Evolutionary conservation across 2,888 invertebrate genomes (phyloP), one percentile per base, ranked within the genome.

Genomic region (Drosophila acutilabella): DNA sequence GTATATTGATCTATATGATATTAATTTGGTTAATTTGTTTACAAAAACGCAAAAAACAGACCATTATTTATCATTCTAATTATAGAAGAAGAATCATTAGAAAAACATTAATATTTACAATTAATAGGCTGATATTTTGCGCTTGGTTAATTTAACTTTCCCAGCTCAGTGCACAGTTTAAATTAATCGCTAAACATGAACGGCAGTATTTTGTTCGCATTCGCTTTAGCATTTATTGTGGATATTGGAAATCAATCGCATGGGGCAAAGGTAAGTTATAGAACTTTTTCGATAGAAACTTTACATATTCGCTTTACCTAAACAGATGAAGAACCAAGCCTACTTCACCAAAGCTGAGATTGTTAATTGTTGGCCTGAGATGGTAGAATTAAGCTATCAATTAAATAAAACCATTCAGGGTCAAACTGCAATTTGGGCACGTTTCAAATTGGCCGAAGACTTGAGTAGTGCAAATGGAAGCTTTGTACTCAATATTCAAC

Each of bases 271-370:
- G 53, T 30, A 1, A 18, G 52, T 26, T 50, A 30, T 8, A 8
- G 7, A 30, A 30, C 8, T 8, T 30, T 30, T 8, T 30, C 1
- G 1, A 30, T 30, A 8, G 8, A 30, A 30, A 30, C 7, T 30
- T 30, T 30, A 30, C 6, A 23, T 23, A 23, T 23, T 6, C 23
- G 23, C 5, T 23, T 6, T 23, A 6, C 6, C 3, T 6, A 30
- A 30, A 30, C 30, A 30, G 30, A 8, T 8, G 2, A 30, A 30
- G 30, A 8, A 30, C 8, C 30, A 30, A 14, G 44, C n/a, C 1
- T 20, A 36, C 14, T 44, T 52, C 44, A 45, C 20, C 8, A 60
- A 36, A 16, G 16, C 7, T 1, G 60, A 52, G 36, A 14, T 51
- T n/a, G 0, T n/a, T 4, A 44, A 14, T 23, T 13, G 10, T 13